phyloP scores from a whole-genome alignment of 2,113 vertebrate species.

The Anser brachyrhynchus region DNA sequence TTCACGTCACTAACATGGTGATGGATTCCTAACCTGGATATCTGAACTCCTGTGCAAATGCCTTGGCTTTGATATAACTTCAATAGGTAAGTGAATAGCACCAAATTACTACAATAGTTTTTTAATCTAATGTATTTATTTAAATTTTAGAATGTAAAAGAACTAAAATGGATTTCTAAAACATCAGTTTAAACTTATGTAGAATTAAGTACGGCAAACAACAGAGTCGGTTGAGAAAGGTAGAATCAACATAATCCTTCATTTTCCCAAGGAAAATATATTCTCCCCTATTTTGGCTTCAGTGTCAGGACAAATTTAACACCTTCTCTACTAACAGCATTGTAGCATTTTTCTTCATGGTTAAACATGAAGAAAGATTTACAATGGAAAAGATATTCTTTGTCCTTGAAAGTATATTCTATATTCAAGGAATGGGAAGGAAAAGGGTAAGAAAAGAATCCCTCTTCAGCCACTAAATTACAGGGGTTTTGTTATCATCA shows the following conservation, averaged over 20 bases:
- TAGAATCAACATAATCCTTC: background rate
- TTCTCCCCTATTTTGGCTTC: background rate
- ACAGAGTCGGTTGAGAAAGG: background rate
- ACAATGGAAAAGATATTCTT: background rate
- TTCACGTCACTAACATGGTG: slow-evolving; percentile 14
- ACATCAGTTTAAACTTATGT: background rate
- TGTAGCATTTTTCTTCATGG: background rate
- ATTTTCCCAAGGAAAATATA: background rate
- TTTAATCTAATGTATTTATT: background rate
- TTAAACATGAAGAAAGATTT: background rate
- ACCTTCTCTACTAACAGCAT: background rate
- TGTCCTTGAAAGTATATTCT: background rate
- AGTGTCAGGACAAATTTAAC: background rate
- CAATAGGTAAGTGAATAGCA: slow-evolving; percentile 77
- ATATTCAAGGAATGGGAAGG: background rate
- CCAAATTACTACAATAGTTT: background rate
- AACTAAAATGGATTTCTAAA: background rate
- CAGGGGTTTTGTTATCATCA: background rate
- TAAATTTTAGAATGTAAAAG: background rate
- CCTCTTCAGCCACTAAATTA: background rate
- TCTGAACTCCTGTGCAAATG: slow-evolving; percentile 47
- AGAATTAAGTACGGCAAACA: background rate
- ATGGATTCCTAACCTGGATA: slow-evolving; percentile 28
- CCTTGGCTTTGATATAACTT: slow-evolving; percentile 3
- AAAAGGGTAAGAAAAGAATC: background rate